Evolutionary conservation across 2,888 invertebrate species (phyloP).

Genomic region (Eupithecia dodoneata): DNA sequence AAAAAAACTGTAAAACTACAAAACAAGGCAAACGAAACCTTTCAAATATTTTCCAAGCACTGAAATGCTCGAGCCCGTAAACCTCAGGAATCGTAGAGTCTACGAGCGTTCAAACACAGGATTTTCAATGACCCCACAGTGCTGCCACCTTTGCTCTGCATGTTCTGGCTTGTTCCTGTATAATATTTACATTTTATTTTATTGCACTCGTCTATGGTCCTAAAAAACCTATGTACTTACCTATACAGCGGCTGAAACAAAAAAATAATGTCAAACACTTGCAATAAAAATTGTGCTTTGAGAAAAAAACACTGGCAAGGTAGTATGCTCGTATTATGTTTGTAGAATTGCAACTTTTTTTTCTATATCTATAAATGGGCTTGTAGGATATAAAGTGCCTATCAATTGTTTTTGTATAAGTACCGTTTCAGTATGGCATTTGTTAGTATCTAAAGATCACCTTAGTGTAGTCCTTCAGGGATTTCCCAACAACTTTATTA

Average conservation of each 20-base stretch:
- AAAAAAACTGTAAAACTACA: not conserved
- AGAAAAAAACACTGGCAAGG: too few species aligned
- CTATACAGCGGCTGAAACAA: not conserved
- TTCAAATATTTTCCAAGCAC: conserved; percentile 9
- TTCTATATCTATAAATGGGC: too few species aligned
- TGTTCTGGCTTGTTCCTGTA: not conserved
- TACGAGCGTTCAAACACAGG: conserved; percentile 31
- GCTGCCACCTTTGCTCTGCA: conserved; percentile 12
- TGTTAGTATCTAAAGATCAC: too few species aligned
- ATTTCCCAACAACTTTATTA: too few species aligned
- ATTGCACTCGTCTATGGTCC: too few species aligned
- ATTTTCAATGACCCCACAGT: conserved; percentile 30
- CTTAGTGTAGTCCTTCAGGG: too few species aligned
- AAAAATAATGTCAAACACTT: not conserved
- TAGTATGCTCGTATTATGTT: too few species aligned
- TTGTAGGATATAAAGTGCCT: too few species aligned
- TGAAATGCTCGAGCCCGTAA: conserved; percentile 27
- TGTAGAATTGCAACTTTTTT: too few species aligned
- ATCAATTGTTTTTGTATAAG: too few species aligned
- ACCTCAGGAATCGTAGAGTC: conserved; percentile 32
- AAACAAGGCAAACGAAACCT: not conserved
- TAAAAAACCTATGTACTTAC: too few species aligned
- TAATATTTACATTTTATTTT: not conserved
- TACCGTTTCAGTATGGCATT: too few species aligned
- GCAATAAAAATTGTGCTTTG: not conserved